Percentiles rank a stretch among this genome's conserved stretches.
Conservation (phyloP, 2,797 vertebrate genomes). For the Discoglossus pictus region DNA sequence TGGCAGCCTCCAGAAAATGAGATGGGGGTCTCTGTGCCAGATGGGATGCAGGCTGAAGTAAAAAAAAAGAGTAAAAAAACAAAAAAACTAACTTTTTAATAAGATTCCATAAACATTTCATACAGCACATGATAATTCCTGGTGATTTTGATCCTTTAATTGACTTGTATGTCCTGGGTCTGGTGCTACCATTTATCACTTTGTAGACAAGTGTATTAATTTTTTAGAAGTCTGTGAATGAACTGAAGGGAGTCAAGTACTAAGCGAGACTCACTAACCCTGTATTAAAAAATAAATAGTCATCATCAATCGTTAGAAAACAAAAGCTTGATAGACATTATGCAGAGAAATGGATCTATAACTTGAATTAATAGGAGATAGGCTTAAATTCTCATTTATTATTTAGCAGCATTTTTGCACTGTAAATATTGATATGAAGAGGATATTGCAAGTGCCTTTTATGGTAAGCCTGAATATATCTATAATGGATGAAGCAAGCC, state of each 20-base stretch:
- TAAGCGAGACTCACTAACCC: conserved; percentile 36
- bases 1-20: too few relatives aligned
- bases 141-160: too few relatives aligned
- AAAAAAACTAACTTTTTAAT: too few relatives aligned
- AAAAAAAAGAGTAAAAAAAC: too few relatives aligned
- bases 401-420: conserved; percentile 45
- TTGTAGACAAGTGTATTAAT: conserved; percentile 37
- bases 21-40: too few relatives aligned
- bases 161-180: rapidly evolving
- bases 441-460: conserved; percentile 5
- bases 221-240: conserved; percentile 44
- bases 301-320: conserved; percentile 51
- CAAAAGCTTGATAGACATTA: conserved; percentile 53
- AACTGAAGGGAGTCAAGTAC: conserved; percentile 38
- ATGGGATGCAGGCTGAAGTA: too few relatives aligned
- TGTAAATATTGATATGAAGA: conserved; percentile 47
- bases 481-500: conserved; percentile 61
- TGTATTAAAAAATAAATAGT: conserved; percentile 47
- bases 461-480: conserved; percentile 55
- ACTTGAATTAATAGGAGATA: conserved; percentile 46
- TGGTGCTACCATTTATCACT: conserved; percentile 36
- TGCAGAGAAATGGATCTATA: conserved; percentile 52
- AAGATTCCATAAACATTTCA: too few relatives aligned
- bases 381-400: conserved; percentile 47
- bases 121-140: too few relatives aligned